phyloP scores from a whole-genome alignment of 1,140 invertebrate genomes.

The Solenopsis fugax region DNA sequence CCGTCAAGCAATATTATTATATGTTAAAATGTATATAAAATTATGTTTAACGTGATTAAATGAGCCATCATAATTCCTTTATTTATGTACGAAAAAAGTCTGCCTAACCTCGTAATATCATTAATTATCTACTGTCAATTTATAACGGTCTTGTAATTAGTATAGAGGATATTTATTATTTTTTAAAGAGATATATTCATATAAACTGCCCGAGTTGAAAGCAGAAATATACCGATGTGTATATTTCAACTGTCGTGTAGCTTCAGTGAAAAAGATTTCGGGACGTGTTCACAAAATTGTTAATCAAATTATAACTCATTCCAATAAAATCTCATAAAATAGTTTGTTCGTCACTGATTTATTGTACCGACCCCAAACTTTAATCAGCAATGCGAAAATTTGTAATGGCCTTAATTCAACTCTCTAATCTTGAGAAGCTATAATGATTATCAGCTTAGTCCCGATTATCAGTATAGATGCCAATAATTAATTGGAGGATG shows the following conservation, averaged over 20 bases:
- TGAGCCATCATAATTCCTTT: background rate
- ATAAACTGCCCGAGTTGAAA: background rate
- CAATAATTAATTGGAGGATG: slow-evolving; percentile 52
- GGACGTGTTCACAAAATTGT: slow-evolving; percentile 12
- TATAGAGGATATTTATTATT: slow-evolving; percentile 7
- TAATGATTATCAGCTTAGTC: slow-evolving; percentile 35
- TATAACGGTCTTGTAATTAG: slow-evolving; percentile 16
- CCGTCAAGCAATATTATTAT: background rate
- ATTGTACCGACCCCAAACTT: background rate
- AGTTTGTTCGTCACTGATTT: background rate
- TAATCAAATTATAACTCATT: slow-evolving; percentile 37
- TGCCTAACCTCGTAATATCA: background rate
- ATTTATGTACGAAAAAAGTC: background rate
- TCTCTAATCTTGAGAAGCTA: slow-evolving; percentile 29
- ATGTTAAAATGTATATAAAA: background rate
- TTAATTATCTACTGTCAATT: slow-evolving; percentile 19
- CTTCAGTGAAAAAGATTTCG: background rate
- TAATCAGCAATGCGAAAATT: background rate
- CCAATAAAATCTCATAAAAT: slow-evolving; percentile 51
- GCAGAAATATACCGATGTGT: slow-evolving; percentile 2
- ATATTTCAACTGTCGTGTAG: background rate
- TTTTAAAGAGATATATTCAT: background rate
- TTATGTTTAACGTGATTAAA: background rate
- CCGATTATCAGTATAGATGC: slow-evolving; percentile 17
- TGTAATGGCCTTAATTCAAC: slow-evolving; percentile 29